A percentile compares a stretch with the other conserved stretches of the same genome.
These are phyloP conservation scores for Crocuta crocuta DNA, from an alignment of 2,113 vertebrate genomes.

Conservation along the genomic window DNA sequence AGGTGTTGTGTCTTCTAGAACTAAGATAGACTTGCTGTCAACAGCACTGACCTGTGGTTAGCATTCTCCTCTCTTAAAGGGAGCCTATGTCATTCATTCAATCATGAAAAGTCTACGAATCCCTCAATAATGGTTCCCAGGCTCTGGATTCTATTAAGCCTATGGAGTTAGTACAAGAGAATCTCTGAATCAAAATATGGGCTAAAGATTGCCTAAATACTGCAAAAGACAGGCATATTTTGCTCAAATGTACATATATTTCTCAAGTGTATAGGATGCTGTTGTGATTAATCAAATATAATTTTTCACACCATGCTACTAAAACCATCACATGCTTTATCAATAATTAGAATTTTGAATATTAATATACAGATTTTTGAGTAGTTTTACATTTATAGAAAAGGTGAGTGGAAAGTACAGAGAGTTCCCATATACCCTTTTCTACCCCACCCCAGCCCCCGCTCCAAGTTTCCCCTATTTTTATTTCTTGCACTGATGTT, in stretches of 20 bases:
- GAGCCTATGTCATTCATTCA: background rate
- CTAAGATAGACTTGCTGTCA: background rate
- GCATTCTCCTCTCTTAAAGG: background rate
- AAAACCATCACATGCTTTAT: constrained; percentile 43
- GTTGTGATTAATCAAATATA: background rate
- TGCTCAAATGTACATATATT: background rate
- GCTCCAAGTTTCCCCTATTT: background rate
- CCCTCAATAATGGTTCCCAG: background rate
- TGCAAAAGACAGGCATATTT: background rate
- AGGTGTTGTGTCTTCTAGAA: background rate
- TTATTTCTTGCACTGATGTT: constrained; percentile 18
- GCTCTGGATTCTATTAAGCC: background rate
- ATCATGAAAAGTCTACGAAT: background rate
- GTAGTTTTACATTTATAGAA: constrained; percentile 20
- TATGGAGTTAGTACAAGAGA: background rate
- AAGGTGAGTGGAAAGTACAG: background rate
- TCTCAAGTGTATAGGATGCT: background rate
- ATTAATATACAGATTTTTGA: background rate
- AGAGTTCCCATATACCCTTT: background rate
- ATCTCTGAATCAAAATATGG: background rate
- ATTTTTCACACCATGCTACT: background rate
- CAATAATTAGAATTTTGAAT: constrained; percentile 17
- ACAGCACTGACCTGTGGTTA: background rate
- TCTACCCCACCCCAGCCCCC: background rate
- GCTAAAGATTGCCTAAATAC: background rate